phyloP scores from a whole-genome alignment of 2,797 vertebrate genomes.

The Sternotherus odoratus region DNA sequence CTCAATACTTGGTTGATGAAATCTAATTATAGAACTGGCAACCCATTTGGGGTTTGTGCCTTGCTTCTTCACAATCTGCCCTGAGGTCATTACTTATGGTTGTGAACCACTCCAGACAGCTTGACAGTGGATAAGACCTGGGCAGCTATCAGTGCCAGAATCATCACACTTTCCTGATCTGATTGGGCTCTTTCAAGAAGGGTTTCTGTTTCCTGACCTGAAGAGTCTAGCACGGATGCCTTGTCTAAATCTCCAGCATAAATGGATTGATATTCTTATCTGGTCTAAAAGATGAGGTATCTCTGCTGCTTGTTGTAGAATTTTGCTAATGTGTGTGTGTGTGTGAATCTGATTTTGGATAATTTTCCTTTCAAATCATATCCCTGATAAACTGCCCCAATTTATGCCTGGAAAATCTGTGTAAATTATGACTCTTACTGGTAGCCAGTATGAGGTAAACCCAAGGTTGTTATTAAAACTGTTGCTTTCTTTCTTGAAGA shows the following conservation, averaged over 20 bases:
- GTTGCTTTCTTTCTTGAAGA: background rate
- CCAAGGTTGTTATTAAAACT: background rate
- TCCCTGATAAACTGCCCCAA: background rate
- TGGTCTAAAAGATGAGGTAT: no score
- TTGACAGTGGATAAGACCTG: background rate
- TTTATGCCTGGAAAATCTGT: background rate
- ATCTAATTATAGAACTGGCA: background rate
- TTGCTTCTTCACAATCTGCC: background rate
- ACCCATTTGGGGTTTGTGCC: background rate
- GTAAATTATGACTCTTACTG: background rate
- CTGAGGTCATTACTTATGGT: background rate
- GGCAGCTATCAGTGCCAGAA: background rate
- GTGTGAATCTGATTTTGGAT: no score
- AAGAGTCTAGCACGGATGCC: no score
- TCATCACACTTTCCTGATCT: background rate
- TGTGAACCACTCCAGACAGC: background rate
- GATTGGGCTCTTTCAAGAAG: no score
- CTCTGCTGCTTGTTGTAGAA: no score
- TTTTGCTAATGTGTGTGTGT: no score
- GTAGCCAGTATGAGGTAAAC: background rate
- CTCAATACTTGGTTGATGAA: background rate
- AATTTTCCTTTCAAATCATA: no score
- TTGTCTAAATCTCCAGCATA: no score
- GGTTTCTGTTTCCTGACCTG: no score
- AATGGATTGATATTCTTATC: no score